A percentile compares a stretch with the other conserved stretches of the same genome.
Conservation (phyloP, 2,113 vertebrate species). For the Alligator sinensis region DNA sequence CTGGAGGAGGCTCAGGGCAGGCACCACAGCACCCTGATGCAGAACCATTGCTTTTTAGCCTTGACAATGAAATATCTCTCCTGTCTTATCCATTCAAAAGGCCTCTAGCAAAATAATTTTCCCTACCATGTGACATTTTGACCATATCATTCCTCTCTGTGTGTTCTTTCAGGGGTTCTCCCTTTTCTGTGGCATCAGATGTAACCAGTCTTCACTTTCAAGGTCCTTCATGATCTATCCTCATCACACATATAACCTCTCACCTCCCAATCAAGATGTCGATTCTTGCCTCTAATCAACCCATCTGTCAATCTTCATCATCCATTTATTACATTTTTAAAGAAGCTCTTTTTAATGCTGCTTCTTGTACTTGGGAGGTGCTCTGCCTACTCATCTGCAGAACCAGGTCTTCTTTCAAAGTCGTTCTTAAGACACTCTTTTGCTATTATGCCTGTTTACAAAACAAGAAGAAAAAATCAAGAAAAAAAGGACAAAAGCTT, state of each 20-base stretch:
- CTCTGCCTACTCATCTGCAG: neutral
- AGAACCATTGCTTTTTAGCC: neutral
- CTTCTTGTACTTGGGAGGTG: neutral
- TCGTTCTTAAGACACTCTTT: neutral
- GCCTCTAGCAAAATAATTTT: neutral
- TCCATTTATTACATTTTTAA: neutral
- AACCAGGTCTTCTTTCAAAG: neutral
- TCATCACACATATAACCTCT: neutral
- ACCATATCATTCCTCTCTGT: neutral
- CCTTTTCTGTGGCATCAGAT: neutral
- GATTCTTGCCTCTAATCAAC: too few species aligned
- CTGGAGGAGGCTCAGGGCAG: too few species aligned
- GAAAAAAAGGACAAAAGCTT: neutral
- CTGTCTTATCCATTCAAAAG: neutral
- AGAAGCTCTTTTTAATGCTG: neutral
- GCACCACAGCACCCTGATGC: too few species aligned
- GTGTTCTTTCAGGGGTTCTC: neutral
- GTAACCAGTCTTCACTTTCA: neutral
- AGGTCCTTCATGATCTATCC: neutral
- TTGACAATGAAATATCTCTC: neutral
- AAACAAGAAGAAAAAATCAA: too few species aligned
- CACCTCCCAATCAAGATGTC: neutral
- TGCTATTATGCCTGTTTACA: neutral
- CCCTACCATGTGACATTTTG: neutral
- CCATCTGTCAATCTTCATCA: too few species aligned